Conservation (phyloP, 2,113 vertebrate genomes). For the Suricata suricatta region DNA sequence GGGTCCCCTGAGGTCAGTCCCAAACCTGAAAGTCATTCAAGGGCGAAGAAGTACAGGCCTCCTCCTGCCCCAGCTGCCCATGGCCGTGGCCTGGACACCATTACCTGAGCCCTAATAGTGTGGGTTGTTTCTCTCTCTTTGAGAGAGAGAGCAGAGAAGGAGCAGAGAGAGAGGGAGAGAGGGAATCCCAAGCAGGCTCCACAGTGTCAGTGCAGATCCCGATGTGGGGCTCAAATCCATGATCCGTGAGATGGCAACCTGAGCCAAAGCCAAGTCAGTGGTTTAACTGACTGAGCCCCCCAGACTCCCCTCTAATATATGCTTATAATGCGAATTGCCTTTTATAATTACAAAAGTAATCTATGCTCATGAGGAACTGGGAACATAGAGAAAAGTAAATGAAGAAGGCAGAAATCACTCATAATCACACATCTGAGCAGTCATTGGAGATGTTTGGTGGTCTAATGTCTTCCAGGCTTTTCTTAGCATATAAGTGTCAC, state of each 20-base stretch:
- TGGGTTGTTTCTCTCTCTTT: too few relatives aligned
- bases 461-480: neutral
- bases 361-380: neutral
- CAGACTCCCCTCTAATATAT: too few relatives aligned
- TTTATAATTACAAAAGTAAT: neutral
- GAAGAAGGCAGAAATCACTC: neutral
- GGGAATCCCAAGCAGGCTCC: too few relatives aligned
- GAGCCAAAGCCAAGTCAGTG: too few relatives aligned
- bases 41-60: neutral
- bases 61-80: accelerated
- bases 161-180: too few relatives aligned
- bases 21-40: neutral
- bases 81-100: neutral
- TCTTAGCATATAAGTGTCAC: neutral
- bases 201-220: too few relatives aligned
- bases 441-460: neutral
- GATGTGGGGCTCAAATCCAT: too few relatives aligned
- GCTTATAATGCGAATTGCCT: neutral
- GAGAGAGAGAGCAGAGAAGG: too few relatives aligned
- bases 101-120: too few relatives aligned
- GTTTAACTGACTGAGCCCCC: too few relatives aligned
- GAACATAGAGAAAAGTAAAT: neutral
- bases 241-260: too few relatives aligned
- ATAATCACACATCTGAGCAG: neutral
- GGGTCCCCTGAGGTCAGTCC: neutral